Conservation (phyloP, 2,797 vertebrate species). For the Macrochelys suwanniensis region DNA sequence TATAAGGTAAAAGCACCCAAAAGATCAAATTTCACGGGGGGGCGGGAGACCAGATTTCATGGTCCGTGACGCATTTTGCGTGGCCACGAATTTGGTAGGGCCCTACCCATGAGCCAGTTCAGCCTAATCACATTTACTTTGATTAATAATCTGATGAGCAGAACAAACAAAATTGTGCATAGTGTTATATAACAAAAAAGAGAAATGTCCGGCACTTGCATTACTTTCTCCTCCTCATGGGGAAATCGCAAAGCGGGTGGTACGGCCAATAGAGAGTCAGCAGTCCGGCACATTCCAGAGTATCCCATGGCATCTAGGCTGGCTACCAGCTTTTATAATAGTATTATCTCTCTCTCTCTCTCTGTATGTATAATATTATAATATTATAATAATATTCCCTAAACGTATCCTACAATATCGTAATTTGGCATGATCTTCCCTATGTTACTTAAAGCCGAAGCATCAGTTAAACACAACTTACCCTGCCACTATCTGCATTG, state of each 20-base stretch:
- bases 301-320: background rate
- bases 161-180: background rate
- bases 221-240: background rate
- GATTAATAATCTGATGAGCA: background rate
- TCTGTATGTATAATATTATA: too few relatives aligned
- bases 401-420: background rate
- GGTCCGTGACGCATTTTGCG: too few relatives aligned
- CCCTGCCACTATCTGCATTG: too few relatives aligned
- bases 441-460: background rate
- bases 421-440: background rate
- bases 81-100: too few relatives aligned
- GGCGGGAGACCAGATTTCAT: too few relatives aligned
- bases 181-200: background rate
- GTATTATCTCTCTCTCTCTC: too few relatives aligned
- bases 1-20: too few relatives aligned
- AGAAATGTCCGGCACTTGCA: background rate
- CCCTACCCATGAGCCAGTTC: background rate
- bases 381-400: too few relatives aligned
- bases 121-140: background rate
- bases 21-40: too few relatives aligned
- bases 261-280: background rate
- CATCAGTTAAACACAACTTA: background rate
- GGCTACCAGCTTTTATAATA: background rate
- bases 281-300: background rate
- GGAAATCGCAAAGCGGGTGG: background rate